Evolutionary conservation across 2,797 vertebrate genomes (phyloP).

Genomic region (Protosalanx chinensis): DNA sequence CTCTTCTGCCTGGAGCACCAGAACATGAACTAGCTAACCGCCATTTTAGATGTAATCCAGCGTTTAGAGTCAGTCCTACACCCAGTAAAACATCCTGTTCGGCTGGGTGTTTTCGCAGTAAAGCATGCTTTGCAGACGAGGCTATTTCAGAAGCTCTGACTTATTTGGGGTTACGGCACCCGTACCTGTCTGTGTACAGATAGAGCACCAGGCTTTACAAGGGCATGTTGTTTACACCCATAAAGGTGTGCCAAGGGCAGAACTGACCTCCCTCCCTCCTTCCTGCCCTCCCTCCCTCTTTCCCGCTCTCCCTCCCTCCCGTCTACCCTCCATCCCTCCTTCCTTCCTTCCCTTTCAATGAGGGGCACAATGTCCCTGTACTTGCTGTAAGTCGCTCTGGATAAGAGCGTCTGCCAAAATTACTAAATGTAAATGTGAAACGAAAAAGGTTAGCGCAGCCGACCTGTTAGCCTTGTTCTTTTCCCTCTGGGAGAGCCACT

Average conservation of each 20-base stretch:
- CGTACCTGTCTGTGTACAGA: conserved; percentile 18
- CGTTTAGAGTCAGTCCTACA: background rate
- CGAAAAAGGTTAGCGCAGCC: conserved; percentile 19
- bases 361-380: no score
- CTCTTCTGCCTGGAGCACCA: conserved; percentile 17
- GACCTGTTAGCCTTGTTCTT: conserved; percentile 72
- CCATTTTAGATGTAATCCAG: conserved; percentile 2
- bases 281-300: background rate
- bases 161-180: conserved; percentile 34
- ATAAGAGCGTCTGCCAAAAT: no score
- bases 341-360: background rate
- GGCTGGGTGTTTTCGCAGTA: conserved; percentile 19
- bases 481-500: conserved; percentile 71
- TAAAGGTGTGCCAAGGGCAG: conserved; percentile 10
- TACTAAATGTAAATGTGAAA: no score
- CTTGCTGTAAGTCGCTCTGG: no score
- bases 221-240: conserved; percentile 30
- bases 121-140: conserved; percentile 25
- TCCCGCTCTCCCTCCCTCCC: no score
- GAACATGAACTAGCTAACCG: background rate
- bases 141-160: conserved; percentile 31
- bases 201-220: conserved; percentile 37
- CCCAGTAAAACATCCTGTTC: conserved; percentile 37
- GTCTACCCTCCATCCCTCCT: background rate
- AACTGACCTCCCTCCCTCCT: background rate